Evolutionary conservation across 2,797 vertebrate genomes (phyloP).

Genomic region (Pangasius macronema): DNA sequence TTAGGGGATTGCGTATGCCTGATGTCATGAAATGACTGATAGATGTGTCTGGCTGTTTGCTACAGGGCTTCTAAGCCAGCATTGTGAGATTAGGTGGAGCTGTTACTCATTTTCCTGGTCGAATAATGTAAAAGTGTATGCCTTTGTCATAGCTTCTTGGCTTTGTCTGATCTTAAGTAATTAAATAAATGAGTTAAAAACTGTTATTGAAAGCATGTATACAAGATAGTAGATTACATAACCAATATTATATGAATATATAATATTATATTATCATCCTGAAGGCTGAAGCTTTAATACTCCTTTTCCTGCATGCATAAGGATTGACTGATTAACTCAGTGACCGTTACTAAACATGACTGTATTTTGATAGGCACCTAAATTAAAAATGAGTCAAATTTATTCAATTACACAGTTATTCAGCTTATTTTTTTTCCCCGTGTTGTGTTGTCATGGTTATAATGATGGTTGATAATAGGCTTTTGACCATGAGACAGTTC

Average conservation of each 20-base stretch:
- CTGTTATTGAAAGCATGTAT: background rate
- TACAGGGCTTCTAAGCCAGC: background rate
- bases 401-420: background rate
- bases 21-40: conserved; percentile 6
- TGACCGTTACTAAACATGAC: conserved; percentile 13
- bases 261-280: background rate
- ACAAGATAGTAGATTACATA: background rate
- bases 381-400: background rate
- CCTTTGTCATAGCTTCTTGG: background rate
- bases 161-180: background rate
- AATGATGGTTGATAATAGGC: conserved; percentile 21
- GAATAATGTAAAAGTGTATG: background rate
- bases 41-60: conserved; percentile 1
- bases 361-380: conserved; percentile 4
- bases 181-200: background rate
- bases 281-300: background rate
- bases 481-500: background rate
- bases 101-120: background rate
- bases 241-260: background rate
- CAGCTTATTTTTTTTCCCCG: background rate
- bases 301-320: background rate
- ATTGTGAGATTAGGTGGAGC: background rate
- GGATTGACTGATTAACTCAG: background rate
- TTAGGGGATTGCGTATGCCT: background rate
- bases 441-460: conserved; percentile 21